A percentile compares a stretch with the other conserved stretches of the same genome.
Conservation (phyloP, 2,797 vertebrate genomes). For the Hapalemur alaotrensis region DNA sequence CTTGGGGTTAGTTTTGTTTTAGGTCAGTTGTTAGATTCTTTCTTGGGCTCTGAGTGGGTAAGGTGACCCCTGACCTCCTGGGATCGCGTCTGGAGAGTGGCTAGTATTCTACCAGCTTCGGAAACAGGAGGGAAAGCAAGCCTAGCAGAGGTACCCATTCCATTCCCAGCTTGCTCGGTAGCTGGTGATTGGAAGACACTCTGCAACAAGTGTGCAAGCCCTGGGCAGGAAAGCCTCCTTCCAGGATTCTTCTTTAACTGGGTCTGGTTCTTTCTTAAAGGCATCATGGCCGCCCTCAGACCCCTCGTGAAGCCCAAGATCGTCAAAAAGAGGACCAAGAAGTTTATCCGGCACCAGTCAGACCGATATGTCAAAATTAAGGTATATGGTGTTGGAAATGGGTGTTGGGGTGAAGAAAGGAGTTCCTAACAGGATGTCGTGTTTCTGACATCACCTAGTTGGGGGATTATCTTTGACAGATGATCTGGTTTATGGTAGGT, state of each 20-base stretch:
- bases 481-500: not conserved
- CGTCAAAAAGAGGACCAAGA: constrained; percentile 98
- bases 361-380: constrained; percentile 99
- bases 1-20: not conserved
- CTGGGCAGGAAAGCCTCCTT: not conserved
- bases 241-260: not conserved
- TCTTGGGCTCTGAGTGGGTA: not conserved
- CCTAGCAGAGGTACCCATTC: constrained; percentile 88
- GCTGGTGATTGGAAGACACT: constrained; percentile 81
- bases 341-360: constrained; percentile 98
- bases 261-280: constrained; percentile 72
- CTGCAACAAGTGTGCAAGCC: constrained; percentile 80
- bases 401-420: not conserved
- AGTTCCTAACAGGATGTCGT: not conserved
- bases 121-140: constrained; percentile 85
- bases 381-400: constrained; percentile 80
- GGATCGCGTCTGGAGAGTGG: constrained; percentile 85
- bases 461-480: not conserved
- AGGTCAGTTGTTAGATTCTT: not conserved
- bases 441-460: not conserved
- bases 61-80: constrained; percentile 75
- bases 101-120: constrained; percentile 85
- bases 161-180: constrained; percentile 76
- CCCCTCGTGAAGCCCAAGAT: constrained; percentile 96
- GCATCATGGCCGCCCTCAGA: constrained; percentile 93